Percentiles rank a stretch among this genome's conserved stretches.
These are phyloP conservation scores for Malurus alboscapulatus DNA, from an alignment of 2,113 vertebrate genomes.

Conservation along the genomic window DNA sequence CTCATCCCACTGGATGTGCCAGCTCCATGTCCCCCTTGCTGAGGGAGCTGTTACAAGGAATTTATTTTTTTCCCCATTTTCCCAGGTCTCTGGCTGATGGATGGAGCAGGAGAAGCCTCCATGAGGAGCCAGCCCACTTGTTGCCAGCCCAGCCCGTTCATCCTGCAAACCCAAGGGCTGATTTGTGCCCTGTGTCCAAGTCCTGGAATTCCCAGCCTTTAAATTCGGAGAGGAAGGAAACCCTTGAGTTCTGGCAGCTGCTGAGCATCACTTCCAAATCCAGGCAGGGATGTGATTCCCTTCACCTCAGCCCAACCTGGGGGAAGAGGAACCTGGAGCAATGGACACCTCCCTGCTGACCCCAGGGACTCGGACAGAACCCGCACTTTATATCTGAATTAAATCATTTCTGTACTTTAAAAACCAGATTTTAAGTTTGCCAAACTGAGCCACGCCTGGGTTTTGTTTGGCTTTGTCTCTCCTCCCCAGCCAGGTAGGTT, in stretches of 20 bases:
- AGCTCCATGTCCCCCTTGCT: rapidly evolving
- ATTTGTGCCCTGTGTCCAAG: background rate
- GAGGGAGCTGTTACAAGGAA: background rate
- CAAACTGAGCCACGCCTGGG: background rate
- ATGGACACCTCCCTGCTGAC: background rate
- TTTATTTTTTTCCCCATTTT: background rate
- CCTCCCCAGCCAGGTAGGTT: background rate
- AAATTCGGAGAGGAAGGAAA: background rate
- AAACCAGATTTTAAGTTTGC: background rate
- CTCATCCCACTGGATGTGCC: background rate
- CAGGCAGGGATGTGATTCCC: background rate
- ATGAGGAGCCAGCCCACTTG: background rate
- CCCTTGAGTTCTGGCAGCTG: background rate
- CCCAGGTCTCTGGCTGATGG: background rate
- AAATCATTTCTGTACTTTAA: background rate
- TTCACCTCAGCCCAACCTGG: background rate
- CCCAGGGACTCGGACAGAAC: background rate
- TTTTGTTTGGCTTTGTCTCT: background rate
- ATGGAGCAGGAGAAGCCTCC: background rate
- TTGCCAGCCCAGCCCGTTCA: background rate
- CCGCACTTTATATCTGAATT: rapidly evolving
- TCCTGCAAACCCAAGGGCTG: background rate
- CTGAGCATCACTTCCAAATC: background rate
- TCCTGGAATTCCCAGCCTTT: background rate
- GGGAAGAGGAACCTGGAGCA: background rate